Conservation (phyloP, 2,888 invertebrate species). For the Lasioglossum leucozonium region DNA sequence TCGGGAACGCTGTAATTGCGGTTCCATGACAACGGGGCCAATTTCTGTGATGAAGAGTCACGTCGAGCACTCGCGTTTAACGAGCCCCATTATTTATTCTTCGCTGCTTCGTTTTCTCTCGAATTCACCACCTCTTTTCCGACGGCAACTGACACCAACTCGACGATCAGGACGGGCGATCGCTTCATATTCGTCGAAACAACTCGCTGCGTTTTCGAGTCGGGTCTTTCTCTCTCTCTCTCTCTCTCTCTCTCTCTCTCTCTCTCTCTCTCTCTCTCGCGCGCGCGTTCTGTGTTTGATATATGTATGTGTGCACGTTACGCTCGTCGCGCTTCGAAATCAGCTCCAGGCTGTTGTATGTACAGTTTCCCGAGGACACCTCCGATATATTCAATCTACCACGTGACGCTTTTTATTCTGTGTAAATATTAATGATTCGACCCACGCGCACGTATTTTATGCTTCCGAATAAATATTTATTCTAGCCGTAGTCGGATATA, state of each 20-base stretch:
- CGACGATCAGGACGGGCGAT: neutral
- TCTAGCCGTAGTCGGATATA: neutral
- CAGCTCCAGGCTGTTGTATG: neutral
- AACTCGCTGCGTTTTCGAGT: neutral
- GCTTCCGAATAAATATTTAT: neutral
- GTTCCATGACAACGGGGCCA: slow-evolving; percentile 54
- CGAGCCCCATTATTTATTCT: slow-evolving; percentile 66
- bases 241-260: neutral
- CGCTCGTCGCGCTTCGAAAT: neutral
- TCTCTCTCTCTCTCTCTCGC: neutral
- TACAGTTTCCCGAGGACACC: neutral
- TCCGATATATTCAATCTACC: neutral
- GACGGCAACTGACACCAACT: neutral
- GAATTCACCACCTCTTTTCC: neutral
- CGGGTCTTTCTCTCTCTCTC: neutral
- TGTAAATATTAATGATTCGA: slow-evolving; percentile 1
- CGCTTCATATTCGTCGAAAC: neutral
- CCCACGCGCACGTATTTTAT: neutral
- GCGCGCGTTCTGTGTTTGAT: neutral
- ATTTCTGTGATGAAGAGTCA: slow-evolving; percentile 58
- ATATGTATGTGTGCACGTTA: neutral
- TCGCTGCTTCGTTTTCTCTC: slow-evolving; percentile 37
- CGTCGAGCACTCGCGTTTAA: slow-evolving; percentile 52
- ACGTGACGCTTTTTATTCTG: neutral
- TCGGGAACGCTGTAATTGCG: slow-evolving; percentile 49